Base-by-base conservation (phyloP, 2,888 invertebrate genomes). In the Trypoxylon attenuatum region DNA sequence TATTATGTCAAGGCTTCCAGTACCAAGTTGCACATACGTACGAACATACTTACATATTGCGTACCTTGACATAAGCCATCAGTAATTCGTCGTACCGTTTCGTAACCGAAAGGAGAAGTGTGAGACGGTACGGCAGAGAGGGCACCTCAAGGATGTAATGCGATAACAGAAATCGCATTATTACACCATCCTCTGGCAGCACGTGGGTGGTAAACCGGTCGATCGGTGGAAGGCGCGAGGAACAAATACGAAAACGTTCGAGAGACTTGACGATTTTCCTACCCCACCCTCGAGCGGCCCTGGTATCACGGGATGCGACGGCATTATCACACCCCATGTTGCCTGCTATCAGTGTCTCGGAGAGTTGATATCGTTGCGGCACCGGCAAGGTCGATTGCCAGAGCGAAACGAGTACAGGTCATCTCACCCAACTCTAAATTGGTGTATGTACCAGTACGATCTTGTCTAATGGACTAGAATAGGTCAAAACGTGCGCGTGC, bases 351-450 rank as follows among this genome's bases (percentile, higher is more conserved):
- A n/a, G n/a, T n/a, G n/a, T n/a, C n/a, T n/a, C n/a, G n/a, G n/a
- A n/a, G n/a, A n/a, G n/a, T n/a, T n/a, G n/a, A n/a, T n/a, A n/a
- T n/a, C n/a, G n/a, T n/a, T n/a, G n/a, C n/a, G n/a, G n/a, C 4
- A 22, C 19, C 22, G n/a, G 45, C 56, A 61, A 61, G 61, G 56
- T 61, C 56, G 29, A 22, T 41, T 51, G 29, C 45, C 57, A 51
- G 46, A 6, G 2, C 15, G 15, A 22, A 51, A 50, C 19, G 61
- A 61, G 57, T 61, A 57, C 61, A 22, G 61, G 56, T 57, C 51
- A 51, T 50, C 39, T 19, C 39, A 27, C 38, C 61, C 51, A 13
- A 0, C 29, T 3, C 4, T 45, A 29, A 22, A 61, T 57, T 57
- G 21, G 19, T 27, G 21, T 46, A 29, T 10, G n/a, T n/a, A n/a